Conservation (phyloP, 2,113 vertebrate species). For the Mormyrus lacerda region DNA sequence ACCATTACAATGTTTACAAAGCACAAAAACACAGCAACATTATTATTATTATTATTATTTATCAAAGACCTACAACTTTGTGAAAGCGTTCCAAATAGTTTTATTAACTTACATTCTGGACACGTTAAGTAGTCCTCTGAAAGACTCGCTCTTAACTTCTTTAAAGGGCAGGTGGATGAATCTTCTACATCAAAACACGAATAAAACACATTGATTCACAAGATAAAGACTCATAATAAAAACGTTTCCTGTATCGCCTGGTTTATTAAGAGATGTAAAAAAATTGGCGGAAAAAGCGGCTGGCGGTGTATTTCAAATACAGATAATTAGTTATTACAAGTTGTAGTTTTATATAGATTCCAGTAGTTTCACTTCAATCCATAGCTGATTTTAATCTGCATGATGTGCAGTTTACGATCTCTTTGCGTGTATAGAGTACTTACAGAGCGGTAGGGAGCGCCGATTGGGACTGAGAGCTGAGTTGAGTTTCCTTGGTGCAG, state of each 20-base stretch:
- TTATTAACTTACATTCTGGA: conserved; percentile 72
- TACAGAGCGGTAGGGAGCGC: conserved; percentile 43
- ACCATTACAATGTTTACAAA: background rate
- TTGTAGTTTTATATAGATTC: background rate
- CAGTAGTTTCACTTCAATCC: background rate
- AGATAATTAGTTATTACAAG: background rate
- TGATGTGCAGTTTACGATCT: background rate
- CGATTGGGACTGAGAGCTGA: conserved; percentile 26
- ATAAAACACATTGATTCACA: background rate
- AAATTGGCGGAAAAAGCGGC: background rate
- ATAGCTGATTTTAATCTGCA: background rate
- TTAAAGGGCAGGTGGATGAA: conserved; percentile 69
- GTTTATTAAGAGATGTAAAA: background rate
- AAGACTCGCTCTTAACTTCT: conserved; percentile 70
- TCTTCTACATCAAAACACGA: conserved; percentile 56
- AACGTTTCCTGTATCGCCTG: background rate
- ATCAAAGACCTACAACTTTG: background rate
- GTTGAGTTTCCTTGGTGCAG: conserved; percentile 56
- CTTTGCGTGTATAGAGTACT: conserved; percentile 33
- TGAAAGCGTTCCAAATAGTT: background rate
- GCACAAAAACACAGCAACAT: background rate
- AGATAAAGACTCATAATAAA: background rate
- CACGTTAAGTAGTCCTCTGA: conserved; percentile 73
- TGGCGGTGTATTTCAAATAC: background rate
- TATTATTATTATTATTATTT: background rate